Evolutionary conservation across 64 coral and sea anemone genomes (phyloP), one percentile per base, ranked within the genome.

Genomic region (Trachythela sp.): DNA sequence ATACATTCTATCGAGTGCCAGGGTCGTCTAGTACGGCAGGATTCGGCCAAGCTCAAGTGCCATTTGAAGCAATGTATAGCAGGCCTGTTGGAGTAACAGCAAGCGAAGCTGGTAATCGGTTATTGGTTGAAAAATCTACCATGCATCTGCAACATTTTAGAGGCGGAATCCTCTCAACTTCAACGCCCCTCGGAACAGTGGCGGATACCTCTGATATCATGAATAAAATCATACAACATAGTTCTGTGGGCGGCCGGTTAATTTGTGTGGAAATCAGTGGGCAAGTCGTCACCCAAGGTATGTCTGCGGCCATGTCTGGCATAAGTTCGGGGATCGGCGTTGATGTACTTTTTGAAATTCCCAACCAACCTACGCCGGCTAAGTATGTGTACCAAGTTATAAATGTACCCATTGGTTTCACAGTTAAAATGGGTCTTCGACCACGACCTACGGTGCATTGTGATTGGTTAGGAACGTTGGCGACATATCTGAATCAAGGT

Each of bases 191-290:
- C 52, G 84, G 86, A 24, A 87, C 90, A 38, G 90, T 92, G 0
- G 94, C 87, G 56, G 77, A 95, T 71, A 95, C 94, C 4, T 91
- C 84, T 39, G 94, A 95, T 26, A 40, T 95, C 22, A 87, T 86
- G 6, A 68, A 31, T 31, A 68, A 68, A 22, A 68, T 94, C 22
- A 85, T 70, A 17, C 87, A 95, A 24, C 83, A 92, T 83, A 89
- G 90, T 22, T 86, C 90, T 29, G 64, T 49, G 30, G 94, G 94
- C 31, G 90, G 87, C 7, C 90, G 88, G 17, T 87, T 95, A 24
- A 87, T 95, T 13, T 95, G 94, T 40, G 36, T 95, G 39, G 94
- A 95, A 86, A 87, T 92, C 83, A 92, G 85, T 56, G 93, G 93
- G 6, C 88, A 92, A 13, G 83, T 76, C 14, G 36, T 51, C 40